Base-by-base conservation (phyloP, 2,888 invertebrate species). In the Diadromus collaris region DNA sequence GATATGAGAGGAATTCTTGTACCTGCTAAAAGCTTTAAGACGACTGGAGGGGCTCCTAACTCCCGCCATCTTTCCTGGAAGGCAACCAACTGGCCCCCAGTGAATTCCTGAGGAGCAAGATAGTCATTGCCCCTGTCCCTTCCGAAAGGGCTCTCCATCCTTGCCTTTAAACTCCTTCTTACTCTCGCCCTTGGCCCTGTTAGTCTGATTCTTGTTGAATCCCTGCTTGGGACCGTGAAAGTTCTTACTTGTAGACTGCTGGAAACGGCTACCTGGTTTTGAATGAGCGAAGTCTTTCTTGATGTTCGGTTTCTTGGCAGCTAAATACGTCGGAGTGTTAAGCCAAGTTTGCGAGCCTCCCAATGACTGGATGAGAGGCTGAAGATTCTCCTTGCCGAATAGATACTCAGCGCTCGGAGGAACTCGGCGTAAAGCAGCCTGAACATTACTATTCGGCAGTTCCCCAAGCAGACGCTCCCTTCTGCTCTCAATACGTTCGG, bases 291-390 rank as follows among this genome's bases (percentile, higher is more conserved):
- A 21, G 21, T 27, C 61, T 51, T 65, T 79, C 63, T 58, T 75
- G 27, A 19, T 44, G 27, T 34, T 38, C 44, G 34, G 27, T 41
- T 4, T 41, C 41, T 41, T 41, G 56, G 41, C 16, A 32, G 32
- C 2, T 10, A 75, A n/a, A 54, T 78, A 78, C 10, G 79, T 51
- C 29, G 81, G 80, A 13, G 67, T 82, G 27, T 79, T 78, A 21
- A 81, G 61, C 82, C 79, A 81, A 2, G 29, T 29, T 32, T 82
- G 80, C 9, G 82, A 6, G 13, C 81, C 82, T 4, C 81, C 79
- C 38, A 81, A 54, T 6, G 81, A 81, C 60, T 78, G 77, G 13
- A 82, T 21, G 5, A 82, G 67, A 10, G 78, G 67, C 10, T 10
- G 38, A 16, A 79, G 29, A 2, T 79, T 76, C 3, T 78, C 78